Percentiles rank a stretch among this genome's conserved stretches.
Evolutionary conservation across 2,113 vertebrate genomes (phyloP).

Genomic region (Raja brachyura): DNA sequence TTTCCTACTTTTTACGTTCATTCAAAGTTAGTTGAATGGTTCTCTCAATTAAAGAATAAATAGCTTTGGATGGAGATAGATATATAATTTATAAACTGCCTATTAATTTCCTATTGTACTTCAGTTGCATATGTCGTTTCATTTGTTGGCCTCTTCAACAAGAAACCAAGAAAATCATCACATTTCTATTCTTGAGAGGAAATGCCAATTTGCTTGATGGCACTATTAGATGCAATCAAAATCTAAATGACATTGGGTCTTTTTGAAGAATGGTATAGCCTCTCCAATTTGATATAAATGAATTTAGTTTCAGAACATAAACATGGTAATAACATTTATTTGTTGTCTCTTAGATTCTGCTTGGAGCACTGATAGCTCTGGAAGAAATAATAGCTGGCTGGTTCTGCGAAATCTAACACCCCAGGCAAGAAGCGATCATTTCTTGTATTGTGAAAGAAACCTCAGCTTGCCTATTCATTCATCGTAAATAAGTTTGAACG

Average conservation of each 20-base stretch:
- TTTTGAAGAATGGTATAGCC: not conserved
- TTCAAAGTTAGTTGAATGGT: not conserved
- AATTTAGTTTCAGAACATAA: not conserved
- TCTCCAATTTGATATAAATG: not conserved
- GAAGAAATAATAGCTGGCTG: constrained; percentile 95
- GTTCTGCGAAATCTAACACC: constrained; percentile 96
- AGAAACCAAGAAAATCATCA: not conserved
- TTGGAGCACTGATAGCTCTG: constrained; percentile 92
- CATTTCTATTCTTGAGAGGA: not conserved
- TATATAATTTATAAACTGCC: not conserved
- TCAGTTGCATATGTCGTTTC: not conserved
- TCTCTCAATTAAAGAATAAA: not conserved
- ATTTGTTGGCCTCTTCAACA: not conserved
- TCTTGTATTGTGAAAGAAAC: not conserved
- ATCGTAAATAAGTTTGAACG: not conserved
- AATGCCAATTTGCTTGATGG: not conserved
- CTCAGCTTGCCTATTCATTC: not conserved
- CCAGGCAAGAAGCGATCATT: constrained; percentile 63
- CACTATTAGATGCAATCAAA: not conserved
- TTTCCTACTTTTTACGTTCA: not conserved
- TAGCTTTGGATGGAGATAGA: not conserved
- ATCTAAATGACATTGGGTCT: not conserved
- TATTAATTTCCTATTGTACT: not conserved
- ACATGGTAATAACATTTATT: not conserved
- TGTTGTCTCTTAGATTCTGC: constrained; percentile 66